Conservation (phyloP, 1,140 invertebrate genomes). For the Drosophila virilis region DNA sequence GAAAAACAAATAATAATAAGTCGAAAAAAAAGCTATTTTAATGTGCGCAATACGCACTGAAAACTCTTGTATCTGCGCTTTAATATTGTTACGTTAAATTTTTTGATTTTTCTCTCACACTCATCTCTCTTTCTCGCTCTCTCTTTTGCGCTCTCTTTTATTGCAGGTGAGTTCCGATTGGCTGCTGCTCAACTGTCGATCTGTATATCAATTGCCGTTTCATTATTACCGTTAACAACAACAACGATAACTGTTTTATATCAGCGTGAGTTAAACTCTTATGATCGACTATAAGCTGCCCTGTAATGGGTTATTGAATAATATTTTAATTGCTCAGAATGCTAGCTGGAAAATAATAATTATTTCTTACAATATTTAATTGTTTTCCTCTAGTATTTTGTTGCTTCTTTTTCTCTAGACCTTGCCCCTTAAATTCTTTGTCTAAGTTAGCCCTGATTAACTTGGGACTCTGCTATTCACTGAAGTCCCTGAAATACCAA, state of each 20-base stretch:
- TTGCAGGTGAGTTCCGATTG: conserved; percentile 61
- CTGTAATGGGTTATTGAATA: not conserved
- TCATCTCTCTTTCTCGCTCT: conserved; percentile 21
- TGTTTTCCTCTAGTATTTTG: too few species aligned
- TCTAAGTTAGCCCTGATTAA: too few species aligned
- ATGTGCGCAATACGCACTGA: not conserved
- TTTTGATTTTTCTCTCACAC: conserved; percentile 1
- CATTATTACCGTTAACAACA: conserved; percentile 5
- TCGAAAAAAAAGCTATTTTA: not conserved
- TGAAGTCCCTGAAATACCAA: too few species aligned
- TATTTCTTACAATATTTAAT: too few species aligned
- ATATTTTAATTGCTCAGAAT: too few species aligned
- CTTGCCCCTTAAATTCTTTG: too few species aligned
- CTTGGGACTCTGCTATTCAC: too few species aligned
- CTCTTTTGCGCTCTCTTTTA: conserved; percentile 17
- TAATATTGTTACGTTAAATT: conserved; percentile 35
- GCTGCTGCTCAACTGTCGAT: conserved; percentile 51
- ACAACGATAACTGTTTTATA: not conserved
- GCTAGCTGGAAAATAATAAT: too few species aligned
- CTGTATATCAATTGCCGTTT: conserved; percentile 60
- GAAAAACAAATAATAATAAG: conserved; percentile 1
- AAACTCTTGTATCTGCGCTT: conserved; percentile 1
- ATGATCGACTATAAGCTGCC: conserved; percentile 4
- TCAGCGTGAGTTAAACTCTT: not conserved
- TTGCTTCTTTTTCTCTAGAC: too few species aligned